These are phyloP conservation scores for Diaperis boleti DNA, from an alignment of 2,888 invertebrate genomes.

Conservation along the genomic window DNA sequence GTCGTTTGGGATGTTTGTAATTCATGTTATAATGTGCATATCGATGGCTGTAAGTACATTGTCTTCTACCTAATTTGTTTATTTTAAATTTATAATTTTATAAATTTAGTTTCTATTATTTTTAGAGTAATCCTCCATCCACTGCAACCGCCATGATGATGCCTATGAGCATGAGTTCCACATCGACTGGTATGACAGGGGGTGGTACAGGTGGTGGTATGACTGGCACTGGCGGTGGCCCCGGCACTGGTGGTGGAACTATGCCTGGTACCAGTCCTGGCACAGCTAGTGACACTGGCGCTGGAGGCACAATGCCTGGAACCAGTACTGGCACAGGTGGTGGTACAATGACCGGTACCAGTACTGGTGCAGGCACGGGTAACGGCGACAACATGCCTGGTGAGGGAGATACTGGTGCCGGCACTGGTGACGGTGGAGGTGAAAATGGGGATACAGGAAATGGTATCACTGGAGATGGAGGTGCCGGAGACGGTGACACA, in stretches of 20 bases:
- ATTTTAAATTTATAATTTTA: not conserved
- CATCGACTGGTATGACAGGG: conserved; percentile 65
- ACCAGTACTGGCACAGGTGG: conserved; percentile 38
- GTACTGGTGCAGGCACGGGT: conserved; percentile 38
- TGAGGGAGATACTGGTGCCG: conserved; percentile 54
- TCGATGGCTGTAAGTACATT: conserved; percentile 69
- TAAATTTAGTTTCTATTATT: too few relatives aligned
- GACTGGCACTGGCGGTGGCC: conserved; percentile 39
- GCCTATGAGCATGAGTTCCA: conserved; percentile 65
- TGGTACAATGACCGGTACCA: conserved; percentile 54
- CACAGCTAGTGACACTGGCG: conserved; percentile 41
- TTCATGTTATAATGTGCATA: conserved; percentile 84
- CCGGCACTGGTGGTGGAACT: conserved; percentile 56
- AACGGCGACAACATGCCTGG: too few relatives aligned
- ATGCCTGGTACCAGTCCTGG: conserved; percentile 50
- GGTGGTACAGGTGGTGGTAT: conserved; percentile 49
- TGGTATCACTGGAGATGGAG: too few relatives aligned
- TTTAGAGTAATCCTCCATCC: conserved; percentile 46
- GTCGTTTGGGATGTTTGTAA: conserved; percentile 83
- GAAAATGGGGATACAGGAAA: conserved; percentile 59
- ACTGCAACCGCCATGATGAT: conserved; percentile 63
- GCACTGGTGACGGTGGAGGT: conserved; percentile 50
- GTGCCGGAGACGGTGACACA: conserved; percentile 50
- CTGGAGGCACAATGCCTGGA: conserved; percentile 42
- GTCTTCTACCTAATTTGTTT: not conserved